A percentile compares a stretch with the other conserved stretches of the same genome.
Conservation (phyloP, 1,140 invertebrate species). For the Papilio polytes region DNA sequence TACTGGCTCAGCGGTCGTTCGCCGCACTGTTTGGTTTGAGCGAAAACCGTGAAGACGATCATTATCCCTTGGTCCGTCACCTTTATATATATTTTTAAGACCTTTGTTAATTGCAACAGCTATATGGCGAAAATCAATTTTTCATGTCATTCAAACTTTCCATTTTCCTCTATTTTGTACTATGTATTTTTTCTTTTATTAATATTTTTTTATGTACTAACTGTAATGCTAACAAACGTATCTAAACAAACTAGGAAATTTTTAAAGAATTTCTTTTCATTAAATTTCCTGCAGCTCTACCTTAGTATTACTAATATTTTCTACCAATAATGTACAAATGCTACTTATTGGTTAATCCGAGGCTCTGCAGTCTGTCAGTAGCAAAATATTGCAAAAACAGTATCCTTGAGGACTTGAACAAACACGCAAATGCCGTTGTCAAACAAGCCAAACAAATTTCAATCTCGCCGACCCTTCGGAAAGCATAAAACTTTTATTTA, state of each 20-base stretch:
- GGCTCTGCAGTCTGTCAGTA: background rate
- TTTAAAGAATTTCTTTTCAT: background rate
- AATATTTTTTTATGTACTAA: background rate
- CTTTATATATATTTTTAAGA: conserved; percentile 10
- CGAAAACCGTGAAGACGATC: conserved; percentile 28
- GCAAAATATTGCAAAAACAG: conserved; percentile 31
- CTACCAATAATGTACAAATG: background rate
- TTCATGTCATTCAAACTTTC: background rate
- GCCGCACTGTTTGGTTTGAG: conserved; percentile 16
- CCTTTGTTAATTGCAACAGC: background rate
- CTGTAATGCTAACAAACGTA: too few species aligned
- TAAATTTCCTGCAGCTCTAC: background rate
- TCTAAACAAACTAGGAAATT: background rate
- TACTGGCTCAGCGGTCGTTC: background rate
- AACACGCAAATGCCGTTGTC: conserved; percentile 22
- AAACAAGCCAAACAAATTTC: conserved; percentile 31
- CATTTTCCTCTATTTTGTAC: background rate
- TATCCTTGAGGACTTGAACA: background rate
- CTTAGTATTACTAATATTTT: background rate
- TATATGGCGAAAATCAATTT: background rate
- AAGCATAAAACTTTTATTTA: conserved; percentile 10
- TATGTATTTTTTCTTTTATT: too few species aligned
- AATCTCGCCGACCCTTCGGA: conserved; percentile 1
- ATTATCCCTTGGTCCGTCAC: conserved; percentile 19
- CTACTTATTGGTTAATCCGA: conserved; percentile 22